Conservation (phyloP, 2,113 vertebrate species). For the Greenwoodochromis staneri region DNA sequence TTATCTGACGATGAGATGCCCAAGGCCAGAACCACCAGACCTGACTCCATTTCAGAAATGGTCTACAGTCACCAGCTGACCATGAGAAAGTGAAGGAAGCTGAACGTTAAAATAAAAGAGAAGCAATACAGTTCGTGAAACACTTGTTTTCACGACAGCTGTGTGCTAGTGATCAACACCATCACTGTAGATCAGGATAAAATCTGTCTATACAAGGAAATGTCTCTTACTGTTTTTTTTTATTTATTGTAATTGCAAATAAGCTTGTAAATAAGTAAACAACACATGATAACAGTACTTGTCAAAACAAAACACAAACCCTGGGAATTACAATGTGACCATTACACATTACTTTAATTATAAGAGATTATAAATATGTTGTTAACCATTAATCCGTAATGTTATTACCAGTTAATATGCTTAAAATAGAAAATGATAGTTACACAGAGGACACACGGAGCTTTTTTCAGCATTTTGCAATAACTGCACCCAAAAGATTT, state of each 20-base stretch:
- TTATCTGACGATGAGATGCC: neutral
- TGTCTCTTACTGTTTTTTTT: neutral
- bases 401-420: neutral
- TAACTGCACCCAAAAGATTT: neutral
- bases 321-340: neutral
- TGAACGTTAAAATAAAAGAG: neutral
- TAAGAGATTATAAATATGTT: neutral
- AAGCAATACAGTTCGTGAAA: neutral
- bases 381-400: neutral
- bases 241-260: neutral
- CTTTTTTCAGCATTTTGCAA: neutral
- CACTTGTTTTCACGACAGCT: neutral
- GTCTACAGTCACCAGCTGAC: constrained; percentile 14
- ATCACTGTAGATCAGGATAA: neutral
- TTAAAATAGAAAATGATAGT: neutral
- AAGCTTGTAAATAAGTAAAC: neutral
- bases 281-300: neutral
- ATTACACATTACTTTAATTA: neutral
- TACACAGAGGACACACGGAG: neutral
- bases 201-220: neutral
- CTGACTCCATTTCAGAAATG: constrained; percentile 21
- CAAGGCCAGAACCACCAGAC: neutral
- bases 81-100: neutral
- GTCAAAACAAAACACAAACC: neutral
- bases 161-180: neutral